Conservation (phyloP, 1,140 invertebrate species). For the Dysdera silvatica region DNA sequence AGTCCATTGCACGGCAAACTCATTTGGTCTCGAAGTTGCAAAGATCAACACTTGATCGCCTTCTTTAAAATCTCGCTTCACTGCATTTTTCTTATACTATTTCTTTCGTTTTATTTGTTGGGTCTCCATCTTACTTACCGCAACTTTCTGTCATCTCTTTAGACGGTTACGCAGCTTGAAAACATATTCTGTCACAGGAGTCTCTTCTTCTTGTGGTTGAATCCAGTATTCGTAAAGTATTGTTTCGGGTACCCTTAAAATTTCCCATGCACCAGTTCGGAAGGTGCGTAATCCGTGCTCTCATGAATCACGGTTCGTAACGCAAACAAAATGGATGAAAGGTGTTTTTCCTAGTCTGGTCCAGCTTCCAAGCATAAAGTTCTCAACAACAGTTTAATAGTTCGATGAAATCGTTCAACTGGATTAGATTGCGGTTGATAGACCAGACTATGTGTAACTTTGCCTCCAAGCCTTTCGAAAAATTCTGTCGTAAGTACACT, state of each 20-base stretch:
- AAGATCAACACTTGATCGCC: background rate
- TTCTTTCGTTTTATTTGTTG: background rate
- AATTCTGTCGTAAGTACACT: too few species aligned
- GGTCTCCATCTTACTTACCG: background rate
- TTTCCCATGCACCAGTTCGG: conserved; percentile 1
- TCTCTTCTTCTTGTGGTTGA: background rate
- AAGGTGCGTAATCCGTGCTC: background rate
- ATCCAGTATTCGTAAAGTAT: background rate
- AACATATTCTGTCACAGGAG: background rate
- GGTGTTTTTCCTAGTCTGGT: background rate
- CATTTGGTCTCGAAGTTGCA: too few species aligned
- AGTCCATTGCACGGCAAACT: too few species aligned
- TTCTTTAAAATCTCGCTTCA: too few species aligned
- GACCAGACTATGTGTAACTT: too few species aligned
- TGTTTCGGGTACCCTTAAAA: background rate
- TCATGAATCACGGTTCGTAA: background rate
- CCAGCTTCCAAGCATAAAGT: background rate
- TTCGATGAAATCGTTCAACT: background rate
- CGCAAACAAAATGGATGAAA: background rate
- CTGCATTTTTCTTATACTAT: background rate
- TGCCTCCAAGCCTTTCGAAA: too few species aligned
- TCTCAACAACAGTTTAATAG: background rate
- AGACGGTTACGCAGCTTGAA: background rate
- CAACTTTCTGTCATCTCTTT: background rate
- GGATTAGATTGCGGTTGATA: conserved; percentile 7